Base-by-base conservation (phyloP, 1,140 invertebrate species). In the Drosophila insularis region DNA sequence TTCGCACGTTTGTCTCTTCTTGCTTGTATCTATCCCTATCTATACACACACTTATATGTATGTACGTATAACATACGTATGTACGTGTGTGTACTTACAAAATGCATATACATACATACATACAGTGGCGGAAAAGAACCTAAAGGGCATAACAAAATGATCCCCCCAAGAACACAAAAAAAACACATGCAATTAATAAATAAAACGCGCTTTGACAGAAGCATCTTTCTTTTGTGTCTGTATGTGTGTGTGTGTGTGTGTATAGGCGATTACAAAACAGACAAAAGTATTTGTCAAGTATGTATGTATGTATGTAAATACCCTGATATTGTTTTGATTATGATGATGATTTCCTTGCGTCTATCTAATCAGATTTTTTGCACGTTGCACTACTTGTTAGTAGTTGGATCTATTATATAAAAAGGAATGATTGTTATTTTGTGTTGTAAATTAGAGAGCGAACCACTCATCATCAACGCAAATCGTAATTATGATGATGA, bases 1-100 rank as follows among this genome's bases (percentile, higher is more conserved):
- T 50, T 50, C 43, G 17, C 43, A 50, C 43, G 43, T 60, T 40
- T 35, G 32, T 43, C 27, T 27, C 27, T 59, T 58, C 63, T 70
- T 71, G 56, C 77, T 73, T 71, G 63, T 5, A 27, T 27, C 27
- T 5, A 27, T 27, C 23, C 23, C 23, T 27, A 27, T 27, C 23
- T 27, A 27, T 27, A 27, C 23, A 27, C 4, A 21, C n/a, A 21
- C 21, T n/a, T n/a, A 21, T 21, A 21, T 4, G 4, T 27, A 4
- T 27, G 35, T 39, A 37, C 32, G 55, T 60, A n/a, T n/a, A 21
- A 21, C 21, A 21, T 21, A 21, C 23, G 4, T 27, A 4, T 27
- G 35, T 39, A 37, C 32, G 55, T 60, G 37, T 19, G 35, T 11
- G 14, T 43, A 68, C 54, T 63, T 19, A 46, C 14, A 17, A 46